Percentiles rank a stretch among this genome's conserved stretches.
Evolutionary conservation across 2,888 invertebrate species (phyloP).

Genomic region (Miltochrista miniata): DNA sequence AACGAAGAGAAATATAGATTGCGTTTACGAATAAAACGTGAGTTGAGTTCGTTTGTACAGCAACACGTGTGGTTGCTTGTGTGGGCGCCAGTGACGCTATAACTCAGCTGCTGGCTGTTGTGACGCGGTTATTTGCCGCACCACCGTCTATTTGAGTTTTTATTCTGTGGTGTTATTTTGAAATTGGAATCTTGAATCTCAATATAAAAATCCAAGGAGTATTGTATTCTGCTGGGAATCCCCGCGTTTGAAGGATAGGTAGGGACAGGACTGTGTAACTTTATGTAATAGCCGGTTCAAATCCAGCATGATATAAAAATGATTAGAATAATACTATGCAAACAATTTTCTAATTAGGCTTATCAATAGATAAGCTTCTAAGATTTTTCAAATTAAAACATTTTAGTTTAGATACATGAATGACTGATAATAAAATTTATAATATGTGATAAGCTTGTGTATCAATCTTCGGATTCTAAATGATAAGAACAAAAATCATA

Average conservation of each 20-base stretch:
- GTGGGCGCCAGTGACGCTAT: constrained; percentile 1
- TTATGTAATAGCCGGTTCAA: no score
- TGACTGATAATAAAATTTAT: constrained; percentile 1
- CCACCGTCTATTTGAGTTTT: not conserved
- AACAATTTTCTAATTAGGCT: not conserved
- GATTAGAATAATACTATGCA: not conserved
- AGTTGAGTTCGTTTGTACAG: not conserved
- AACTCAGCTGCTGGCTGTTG: not conserved
- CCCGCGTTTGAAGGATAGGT: no score
- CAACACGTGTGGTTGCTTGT: not conserved
- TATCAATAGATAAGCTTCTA: not conserved
- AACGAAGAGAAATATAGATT: not conserved
- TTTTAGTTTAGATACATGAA: not conserved
- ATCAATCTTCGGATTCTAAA: not conserved
- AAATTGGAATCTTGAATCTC: not conserved
- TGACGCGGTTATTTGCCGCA: not conserved
- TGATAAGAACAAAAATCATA: not conserved
- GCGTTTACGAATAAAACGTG: not conserved
- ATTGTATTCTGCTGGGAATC: no score
- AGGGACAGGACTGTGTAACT: no score
- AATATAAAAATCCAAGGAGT: no score
- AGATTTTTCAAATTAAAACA: not conserved
- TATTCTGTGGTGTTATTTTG: not conserved
- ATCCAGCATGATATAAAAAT: not conserved
- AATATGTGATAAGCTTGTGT: not conserved